Evolutionary conservation across 2,797 vertebrate species (phyloP).

Genomic region (Periophthalmus magnuspinnatus): DNA sequence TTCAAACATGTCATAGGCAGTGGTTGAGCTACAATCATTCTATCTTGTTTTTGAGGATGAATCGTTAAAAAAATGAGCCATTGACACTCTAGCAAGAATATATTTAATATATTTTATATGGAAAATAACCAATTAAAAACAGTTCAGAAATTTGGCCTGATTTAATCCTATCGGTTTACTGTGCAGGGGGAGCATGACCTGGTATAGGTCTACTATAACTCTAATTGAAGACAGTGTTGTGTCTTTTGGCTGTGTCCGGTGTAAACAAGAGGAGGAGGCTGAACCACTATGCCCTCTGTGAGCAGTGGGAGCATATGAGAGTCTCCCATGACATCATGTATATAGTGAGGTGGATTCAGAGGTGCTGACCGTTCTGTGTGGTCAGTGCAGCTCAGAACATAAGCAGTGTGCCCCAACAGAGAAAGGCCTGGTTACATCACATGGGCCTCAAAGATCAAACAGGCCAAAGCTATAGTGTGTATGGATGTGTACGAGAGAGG

Average conservation of each 20-base stretch:
- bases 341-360: conserved; percentile 32
- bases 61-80: background rate
- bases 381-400: conserved; percentile 20
- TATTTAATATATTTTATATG: too few relatives aligned
- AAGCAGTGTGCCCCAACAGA: conserved; percentile 12
- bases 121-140: background rate
- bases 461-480: conserved; percentile 10
- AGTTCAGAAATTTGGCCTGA: too few relatives aligned
- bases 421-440: conserved; percentile 25
- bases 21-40: too few relatives aligned
- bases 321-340: conserved; percentile 51
- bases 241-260: background rate
- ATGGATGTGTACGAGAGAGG: conserved; percentile 35
- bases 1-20: too few relatives aligned
- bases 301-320: conserved; percentile 11
- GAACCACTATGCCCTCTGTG: background rate
- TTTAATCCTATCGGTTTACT: background rate
- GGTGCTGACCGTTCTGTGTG: conserved; percentile 29
- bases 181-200: background rate
- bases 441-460: conserved; percentile 48
- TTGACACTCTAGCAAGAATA: background rate
- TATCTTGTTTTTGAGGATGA: too few relatives aligned
- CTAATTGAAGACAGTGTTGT: background rate
- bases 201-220: background rate
- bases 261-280: conserved; percentile 9